A percentile compares a stretch with the other conserved stretches of the same genome.
Evolutionary conservation across 1,140 invertebrate species (phyloP).

Genomic region (Gyrodactylus bullatarudis): DNA sequence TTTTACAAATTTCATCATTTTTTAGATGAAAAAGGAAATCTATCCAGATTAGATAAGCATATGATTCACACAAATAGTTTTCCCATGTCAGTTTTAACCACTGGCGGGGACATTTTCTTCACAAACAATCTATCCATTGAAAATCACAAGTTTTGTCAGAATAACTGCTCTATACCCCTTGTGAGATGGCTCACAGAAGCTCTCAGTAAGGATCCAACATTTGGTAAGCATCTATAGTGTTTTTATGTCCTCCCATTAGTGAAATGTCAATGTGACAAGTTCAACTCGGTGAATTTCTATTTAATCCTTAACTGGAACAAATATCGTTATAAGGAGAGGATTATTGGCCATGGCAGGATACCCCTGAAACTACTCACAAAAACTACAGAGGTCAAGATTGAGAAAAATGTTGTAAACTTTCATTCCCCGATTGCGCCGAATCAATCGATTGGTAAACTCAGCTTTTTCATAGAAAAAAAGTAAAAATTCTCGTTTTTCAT

Average conservation of each 20-base stretch:
- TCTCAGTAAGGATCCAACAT: neutral
- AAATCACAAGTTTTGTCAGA: neutral
- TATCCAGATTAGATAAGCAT: too few relatives aligned
- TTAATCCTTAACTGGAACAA: neutral
- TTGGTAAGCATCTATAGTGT: neutral
- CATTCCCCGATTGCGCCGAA: too few relatives aligned
- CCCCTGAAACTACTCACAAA: neutral
- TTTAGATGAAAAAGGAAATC: neutral
- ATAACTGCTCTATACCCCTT: neutral
- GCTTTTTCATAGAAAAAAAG: too few relatives aligned
- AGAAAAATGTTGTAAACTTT: neutral
- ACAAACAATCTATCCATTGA: neutral
- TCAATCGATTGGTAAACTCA: too few relatives aligned
- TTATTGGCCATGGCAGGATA: neutral
- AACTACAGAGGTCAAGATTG: neutral
- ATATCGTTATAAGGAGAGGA: neutral
- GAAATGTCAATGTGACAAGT: neutral
- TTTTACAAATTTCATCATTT: neutral
- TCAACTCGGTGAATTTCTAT: neutral
- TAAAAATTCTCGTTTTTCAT: too few relatives aligned
- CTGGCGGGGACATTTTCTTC: neutral
- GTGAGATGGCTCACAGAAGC: neutral
- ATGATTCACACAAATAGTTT: neutral
- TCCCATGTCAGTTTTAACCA: neutral
- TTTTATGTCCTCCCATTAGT: neutral